phyloP scores from a whole-genome alignment of 2,113 vertebrate genomes.

The Macrotis lagotis region DNA sequence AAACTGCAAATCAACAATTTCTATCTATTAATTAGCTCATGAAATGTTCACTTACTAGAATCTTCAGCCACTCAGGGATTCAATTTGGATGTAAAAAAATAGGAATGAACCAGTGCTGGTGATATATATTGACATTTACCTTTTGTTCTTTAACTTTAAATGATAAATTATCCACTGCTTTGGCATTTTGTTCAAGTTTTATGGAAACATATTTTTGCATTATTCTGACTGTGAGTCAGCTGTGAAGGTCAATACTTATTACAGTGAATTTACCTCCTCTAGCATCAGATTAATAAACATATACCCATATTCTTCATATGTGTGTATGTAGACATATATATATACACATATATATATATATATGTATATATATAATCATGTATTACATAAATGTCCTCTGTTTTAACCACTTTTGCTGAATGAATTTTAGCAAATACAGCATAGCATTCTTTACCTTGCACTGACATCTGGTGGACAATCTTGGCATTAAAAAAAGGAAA shows the following conservation, averaged over 20 bases:
- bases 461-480: constrained; percentile 76
- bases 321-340: too few relatives aligned
- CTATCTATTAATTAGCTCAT: neutral
- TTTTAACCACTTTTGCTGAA: neutral
- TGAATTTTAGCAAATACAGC: neutral
- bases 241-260: neutral
- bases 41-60: neutral
- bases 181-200: neutral
- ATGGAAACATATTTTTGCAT: neutral
- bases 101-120: neutral
- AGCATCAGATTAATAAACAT: neutral
- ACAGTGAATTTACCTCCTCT: neutral
- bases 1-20: neutral
- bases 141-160: neutral
- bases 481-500: neutral
- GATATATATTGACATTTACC: constrained; percentile 8
- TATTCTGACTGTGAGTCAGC: neutral
- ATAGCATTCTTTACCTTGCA: constrained; percentile 57
- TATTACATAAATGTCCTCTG: neutral
- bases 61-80: neutral
- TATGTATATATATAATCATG: too few relatives aligned
- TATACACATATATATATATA: too few relatives aligned
- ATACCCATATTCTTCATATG: neutral
- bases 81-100: neutral
- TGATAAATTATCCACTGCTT: neutral